Base-by-base conservation (phyloP, 2,888 invertebrate species). In the Callyntrura guangdongensis region DNA sequence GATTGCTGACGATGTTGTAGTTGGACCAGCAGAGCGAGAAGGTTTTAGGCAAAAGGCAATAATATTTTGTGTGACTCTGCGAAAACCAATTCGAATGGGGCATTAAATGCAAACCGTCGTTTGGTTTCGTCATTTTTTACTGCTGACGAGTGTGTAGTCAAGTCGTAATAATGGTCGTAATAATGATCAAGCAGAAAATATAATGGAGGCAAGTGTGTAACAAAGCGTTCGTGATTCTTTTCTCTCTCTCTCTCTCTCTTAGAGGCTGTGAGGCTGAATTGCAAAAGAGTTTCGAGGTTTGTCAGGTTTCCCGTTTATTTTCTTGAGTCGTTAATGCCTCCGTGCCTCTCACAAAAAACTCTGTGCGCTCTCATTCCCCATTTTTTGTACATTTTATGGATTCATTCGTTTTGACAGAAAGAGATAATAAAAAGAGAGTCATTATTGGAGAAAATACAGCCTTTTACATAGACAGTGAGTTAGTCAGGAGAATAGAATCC, bases 401-500 rank as follows among this genome's bases (percentile, higher is more conserved):
- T 36, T 4, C 36, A 36, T 36, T 36, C 36, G 3, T 36, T 36
- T 36, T 53, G 53, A 53, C 53, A 53, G 12, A n/a, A 53, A 53
- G 3, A 12, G 8, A n/a, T 53, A 53, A n/a, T 53, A n/a, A 14
- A n/a, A 12, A 2, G 53, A 53, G 36, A 36, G 36, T 17, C n/a
- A 12, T 17, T 8, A 20, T 17, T 61, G 17, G n/a, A 8, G 17
- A n/a, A 17, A 17, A n/a, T 17, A 17, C 61, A 4, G 8, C 20
- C n/a, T 61, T 64, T 64, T 25, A 22, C 22, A 64, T 25, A 64
- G 8, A 11, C 22, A 36, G n/a, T n/a, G n/a, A n/a, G n/a, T n/a
- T n/a, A n/a, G 69, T 69, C 69, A 69, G 27, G 69, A 69, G n/a
- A 69, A 36, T 36, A 69, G n/a, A 69, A 36, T 36, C 45, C 45